phyloP scores from a whole-genome alignment of 2,888 invertebrate genomes.

The Cyclophora punctaria region DNA sequence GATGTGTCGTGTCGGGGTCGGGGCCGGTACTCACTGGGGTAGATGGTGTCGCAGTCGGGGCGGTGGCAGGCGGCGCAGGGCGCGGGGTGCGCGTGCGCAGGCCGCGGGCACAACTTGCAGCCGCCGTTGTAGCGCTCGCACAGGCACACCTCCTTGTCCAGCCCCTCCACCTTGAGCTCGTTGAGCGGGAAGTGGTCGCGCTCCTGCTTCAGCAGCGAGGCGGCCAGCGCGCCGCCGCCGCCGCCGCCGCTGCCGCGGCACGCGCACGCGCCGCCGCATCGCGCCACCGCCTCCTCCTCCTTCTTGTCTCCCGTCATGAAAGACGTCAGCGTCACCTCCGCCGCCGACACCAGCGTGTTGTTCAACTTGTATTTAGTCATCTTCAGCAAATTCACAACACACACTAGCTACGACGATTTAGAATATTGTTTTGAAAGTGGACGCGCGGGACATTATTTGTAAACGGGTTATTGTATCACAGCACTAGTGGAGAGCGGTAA shows the following conservation, averaged over 20 bases:
- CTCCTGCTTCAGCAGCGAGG: slow-evolving; percentile 46
- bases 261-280: slow-evolving; percentile 27
- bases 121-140: slow-evolving; percentile 67
- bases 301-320: slow-evolving; percentile 45
- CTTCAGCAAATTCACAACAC: slow-evolving; percentile 20
- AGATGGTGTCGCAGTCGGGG: slow-evolving; percentile 38
- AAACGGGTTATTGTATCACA: slow-evolving; percentile 21
- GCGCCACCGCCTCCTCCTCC: slow-evolving; percentile 35
- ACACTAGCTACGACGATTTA: slow-evolving; percentile 20
- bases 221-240: slow-evolving; percentile 43
- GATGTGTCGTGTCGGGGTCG: too few species aligned
- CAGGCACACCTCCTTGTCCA: slow-evolving; percentile 52
- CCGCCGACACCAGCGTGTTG: slow-evolving; percentile 50
- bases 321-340: slow-evolving; percentile 66
- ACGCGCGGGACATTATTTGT: slow-evolving; percentile 55
- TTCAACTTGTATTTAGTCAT: slow-evolving; percentile 76
- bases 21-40: slow-evolving; percentile 42
- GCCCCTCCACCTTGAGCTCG: slow-evolving; percentile 55
- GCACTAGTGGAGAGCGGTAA: slow-evolving; percentile 23
- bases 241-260: slow-evolving; percentile 49
- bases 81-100: slow-evolving; percentile 39
- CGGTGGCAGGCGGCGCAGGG: slow-evolving; percentile 46
- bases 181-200: slow-evolving; percentile 54
- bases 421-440: slow-evolving; percentile 50
- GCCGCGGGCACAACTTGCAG: slow-evolving; percentile 59